Evolutionary conservation across 2,113 vertebrate species (phyloP).

Genomic region (Odontesthes bonariensis): DNA sequence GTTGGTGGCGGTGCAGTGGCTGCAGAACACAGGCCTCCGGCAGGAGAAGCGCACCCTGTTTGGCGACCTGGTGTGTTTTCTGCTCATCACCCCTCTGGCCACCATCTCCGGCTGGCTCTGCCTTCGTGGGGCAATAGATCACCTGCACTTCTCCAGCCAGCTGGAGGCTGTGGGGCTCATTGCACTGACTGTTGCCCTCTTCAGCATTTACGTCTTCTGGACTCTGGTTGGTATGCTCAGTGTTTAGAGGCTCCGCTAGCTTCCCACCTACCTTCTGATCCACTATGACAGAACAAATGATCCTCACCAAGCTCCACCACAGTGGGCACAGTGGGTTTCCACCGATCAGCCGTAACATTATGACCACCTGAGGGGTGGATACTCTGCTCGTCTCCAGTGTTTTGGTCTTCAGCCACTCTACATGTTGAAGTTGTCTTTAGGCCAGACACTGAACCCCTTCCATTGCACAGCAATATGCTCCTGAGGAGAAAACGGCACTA

Average conservation of each 20-base stretch:
- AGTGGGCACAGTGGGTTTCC: too few species aligned
- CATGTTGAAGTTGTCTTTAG: too few species aligned
- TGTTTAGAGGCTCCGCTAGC: background rate
- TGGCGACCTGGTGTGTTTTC: slow-evolving; percentile 48
- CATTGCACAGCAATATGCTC: too few species aligned
- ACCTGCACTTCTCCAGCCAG: slow-evolving; percentile 44
- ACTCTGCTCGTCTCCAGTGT: too few species aligned
- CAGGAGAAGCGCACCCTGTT: slow-evolving; percentile 49
- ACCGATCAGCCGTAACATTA: too few species aligned
- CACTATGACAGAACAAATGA: too few species aligned
- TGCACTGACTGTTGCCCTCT: slow-evolving; percentile 42
- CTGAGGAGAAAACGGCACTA: too few species aligned
- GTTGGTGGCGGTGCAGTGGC: slow-evolving; percentile 14
- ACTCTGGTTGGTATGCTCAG: slow-evolving; percentile 35
- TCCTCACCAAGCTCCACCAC: too few species aligned
- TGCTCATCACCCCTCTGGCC: slow-evolving; percentile 50
- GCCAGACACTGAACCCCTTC: too few species aligned
- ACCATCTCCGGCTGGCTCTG: slow-evolving; percentile 50
- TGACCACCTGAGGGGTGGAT: too few species aligned
- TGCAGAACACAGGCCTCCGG: slow-evolving; percentile 24
- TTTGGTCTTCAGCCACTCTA: too few species aligned
- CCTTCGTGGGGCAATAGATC: slow-evolving; percentile 47
- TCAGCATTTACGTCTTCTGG: slow-evolving; percentile 54
- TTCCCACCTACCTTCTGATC: too few species aligned
- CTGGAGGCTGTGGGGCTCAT: slow-evolving; percentile 52